These are phyloP conservation scores for Xestia xanthographa DNA, from an alignment of 2,888 invertebrate species.

Conservation along the genomic window DNA sequence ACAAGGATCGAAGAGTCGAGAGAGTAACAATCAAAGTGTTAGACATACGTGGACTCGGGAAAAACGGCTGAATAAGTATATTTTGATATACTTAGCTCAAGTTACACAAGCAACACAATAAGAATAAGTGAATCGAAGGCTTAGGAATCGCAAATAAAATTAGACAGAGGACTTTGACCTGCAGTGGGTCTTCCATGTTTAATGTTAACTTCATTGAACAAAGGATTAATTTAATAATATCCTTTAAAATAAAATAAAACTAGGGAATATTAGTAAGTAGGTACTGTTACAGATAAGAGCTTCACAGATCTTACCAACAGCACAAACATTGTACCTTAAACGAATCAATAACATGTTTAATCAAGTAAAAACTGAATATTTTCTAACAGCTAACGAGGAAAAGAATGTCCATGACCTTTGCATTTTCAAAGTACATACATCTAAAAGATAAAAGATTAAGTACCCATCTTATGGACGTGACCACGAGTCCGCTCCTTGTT, in stretches of 20 bases:
- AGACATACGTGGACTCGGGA: background rate
- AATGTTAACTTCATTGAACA: conserved; percentile 14
- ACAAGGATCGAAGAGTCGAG: background rate
- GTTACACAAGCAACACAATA: background rate
- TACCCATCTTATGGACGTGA: conserved; percentile 56
- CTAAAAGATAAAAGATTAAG: conserved; percentile 59
- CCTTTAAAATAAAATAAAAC: background rate
- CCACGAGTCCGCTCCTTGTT: conserved; percentile 68
- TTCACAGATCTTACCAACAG: background rate
- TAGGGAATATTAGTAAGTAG: background rate
- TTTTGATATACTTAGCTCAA: background rate
- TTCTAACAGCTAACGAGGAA: background rate
- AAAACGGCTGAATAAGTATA: background rate
- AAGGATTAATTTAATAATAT: background rate
- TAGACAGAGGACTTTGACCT: background rate
- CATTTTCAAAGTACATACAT: conserved; percentile 2
- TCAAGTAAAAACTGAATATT: background rate
- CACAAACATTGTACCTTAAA: background rate
- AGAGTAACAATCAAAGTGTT: background rate
- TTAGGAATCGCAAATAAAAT: background rate
- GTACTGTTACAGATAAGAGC: background rate
- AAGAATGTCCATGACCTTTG: conserved; percentile 5
- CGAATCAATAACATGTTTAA: background rate
- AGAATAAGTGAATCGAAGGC: background rate
- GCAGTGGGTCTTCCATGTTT: background rate